Evolutionary conservation across 1,140 invertebrate species (phyloP).

Genomic region (Drosophila sechellia): DNA sequence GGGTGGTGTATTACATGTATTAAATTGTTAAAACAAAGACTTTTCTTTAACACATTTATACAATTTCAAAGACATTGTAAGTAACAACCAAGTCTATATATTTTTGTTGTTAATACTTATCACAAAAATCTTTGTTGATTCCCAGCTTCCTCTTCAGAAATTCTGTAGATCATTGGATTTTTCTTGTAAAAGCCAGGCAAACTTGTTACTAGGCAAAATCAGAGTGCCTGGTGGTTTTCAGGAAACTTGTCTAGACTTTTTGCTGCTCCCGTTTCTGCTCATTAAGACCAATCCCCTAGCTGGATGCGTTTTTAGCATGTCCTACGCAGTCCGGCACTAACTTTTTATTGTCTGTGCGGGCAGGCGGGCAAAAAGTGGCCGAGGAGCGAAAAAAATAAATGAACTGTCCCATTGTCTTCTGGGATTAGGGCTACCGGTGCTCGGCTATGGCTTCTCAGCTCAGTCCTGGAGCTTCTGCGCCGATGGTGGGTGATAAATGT

Average conservation of each 20-base stretch:
- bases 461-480: conserved; percentile 10
- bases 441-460: not conserved
- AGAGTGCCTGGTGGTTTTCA: conserved; percentile 1
- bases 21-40: no score
- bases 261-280: conserved; percentile 35
- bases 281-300: conserved; percentile 26
- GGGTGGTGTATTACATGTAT: not conserved
- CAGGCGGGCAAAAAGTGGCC: conserved; percentile 2
- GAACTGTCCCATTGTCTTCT: conserved; percentile 39
- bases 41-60: no score
- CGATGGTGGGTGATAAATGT: conserved; percentile 83
- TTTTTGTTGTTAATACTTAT: conserved; percentile 1
- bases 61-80: no score
- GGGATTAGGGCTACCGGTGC: conserved; percentile 40
- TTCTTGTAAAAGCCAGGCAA: not conserved
- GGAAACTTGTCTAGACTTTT: conserved; percentile 43
- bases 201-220: conserved; percentile 15
- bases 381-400: conserved; percentile 49
- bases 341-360: conserved; percentile 44
- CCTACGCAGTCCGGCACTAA: conserved; percentile 44
- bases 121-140: conserved; percentile 6
- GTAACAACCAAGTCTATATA: no score
- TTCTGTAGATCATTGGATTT: conserved; percentile 7
- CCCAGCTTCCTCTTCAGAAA: not conserved
- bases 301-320: conserved; percentile 36